Conservation (phyloP, 2,113 vertebrate genomes). For the Probosciger aterrimus region DNA sequence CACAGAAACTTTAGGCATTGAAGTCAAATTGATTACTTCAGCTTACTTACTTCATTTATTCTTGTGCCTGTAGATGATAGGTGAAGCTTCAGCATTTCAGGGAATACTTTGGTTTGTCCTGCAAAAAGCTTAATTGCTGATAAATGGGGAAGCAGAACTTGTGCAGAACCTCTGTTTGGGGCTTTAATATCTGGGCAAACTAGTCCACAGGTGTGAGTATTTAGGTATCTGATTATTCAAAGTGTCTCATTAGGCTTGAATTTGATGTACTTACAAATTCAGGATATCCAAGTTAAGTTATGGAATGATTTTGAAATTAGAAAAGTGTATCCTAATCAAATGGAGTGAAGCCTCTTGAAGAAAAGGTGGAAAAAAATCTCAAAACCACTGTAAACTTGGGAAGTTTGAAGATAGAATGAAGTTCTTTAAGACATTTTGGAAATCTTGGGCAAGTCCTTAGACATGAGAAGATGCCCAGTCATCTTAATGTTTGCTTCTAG, state of each 20-base stretch:
- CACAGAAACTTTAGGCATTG: neutral
- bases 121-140: rapidly evolving
- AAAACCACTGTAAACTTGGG: neutral
- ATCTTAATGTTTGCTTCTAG: neutral
- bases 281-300: neutral
- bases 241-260: neutral
- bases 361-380: neutral
- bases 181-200: neutral
- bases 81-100: neutral
- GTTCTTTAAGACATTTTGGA: neutral
- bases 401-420: neutral
- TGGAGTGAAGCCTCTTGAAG: neutral
- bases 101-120: neutral
- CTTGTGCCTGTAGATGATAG: neutral
- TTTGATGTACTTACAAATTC: neutral
- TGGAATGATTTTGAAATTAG: neutral
- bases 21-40: neutral
- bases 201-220: neutral
- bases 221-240: neutral
- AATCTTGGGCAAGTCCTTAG: neutral
- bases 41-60: neutral
- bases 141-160: neutral
- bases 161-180: neutral
- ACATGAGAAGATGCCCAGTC: neutral
- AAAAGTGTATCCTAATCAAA: neutral